Base-by-base conservation (phyloP, 2,797 vertebrate genomes). In the Mycteria americana region DNA sequence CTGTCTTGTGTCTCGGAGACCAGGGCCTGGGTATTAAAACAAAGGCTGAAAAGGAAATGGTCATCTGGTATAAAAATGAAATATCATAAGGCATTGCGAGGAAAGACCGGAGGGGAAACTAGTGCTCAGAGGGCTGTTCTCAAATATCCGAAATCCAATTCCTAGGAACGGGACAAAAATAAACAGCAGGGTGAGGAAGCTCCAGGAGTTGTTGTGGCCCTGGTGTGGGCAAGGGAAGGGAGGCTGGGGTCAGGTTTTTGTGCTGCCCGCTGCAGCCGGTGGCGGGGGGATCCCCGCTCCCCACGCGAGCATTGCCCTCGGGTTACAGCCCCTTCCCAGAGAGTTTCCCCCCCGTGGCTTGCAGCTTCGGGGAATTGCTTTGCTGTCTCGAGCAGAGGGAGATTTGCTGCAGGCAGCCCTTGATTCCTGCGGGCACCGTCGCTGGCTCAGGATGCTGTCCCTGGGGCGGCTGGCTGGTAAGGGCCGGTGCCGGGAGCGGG, bases 361-460 rank as follows among this genome's bases (percentile, higher is more conserved):
- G 2, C 15, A 79, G 43, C 60, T 64, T 45, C 5, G 8, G 45
- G n/a, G 37, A 64, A 50, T 3, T 50, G 53, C 53, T 82, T 82
- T 53, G 11, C 6, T 70, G 0, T 67, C 24, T 46, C 27, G 48
- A 83, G 53, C 22, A 63, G 51, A 68, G 63, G 19, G 79, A 37
- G 43, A 41, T 43, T 63, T 1, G 1, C 33, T 79, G 78, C 56
- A 30, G 64, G 68, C 59, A 85, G 28, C 13, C 51, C 45, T 27
- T 3, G 3, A 3, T 31, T 79, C 28, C 79, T 5, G 5, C 0
- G 0, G 43, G 35, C 1, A 0, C 50, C 0, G 0, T 11, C 33
- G 39, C n/a, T 51, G 53, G 2, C 50, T 39, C 2, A 9, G 59
- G 67, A 33, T 68, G 70, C 24, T 72, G 31, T 35, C 54, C 25